These are phyloP conservation scores for Rhinolophus ferrumequinum DNA, from an alignment of 2,113 vertebrate genomes.

Conservation along the genomic window DNA sequence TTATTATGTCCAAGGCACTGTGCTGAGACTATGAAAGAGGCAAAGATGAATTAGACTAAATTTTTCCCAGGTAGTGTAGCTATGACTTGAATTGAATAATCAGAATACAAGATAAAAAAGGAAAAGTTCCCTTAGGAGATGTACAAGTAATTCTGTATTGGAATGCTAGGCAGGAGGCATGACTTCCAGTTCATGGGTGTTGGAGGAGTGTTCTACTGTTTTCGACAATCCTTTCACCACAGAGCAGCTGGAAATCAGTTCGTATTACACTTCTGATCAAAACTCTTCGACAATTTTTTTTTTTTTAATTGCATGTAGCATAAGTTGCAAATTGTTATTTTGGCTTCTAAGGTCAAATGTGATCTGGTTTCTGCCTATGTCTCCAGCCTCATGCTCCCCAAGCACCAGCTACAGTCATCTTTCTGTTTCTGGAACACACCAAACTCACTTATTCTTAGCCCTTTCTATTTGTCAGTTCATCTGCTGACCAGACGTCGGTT, in stretches of 20 bases:
- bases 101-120: slow-evolving; percentile 11
- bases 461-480: background rate
- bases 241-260: background rate
- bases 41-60: slow-evolving; percentile 35
- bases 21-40: slow-evolving; percentile 18
- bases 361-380: background rate
- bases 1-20: background rate
- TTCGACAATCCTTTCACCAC: background rate
- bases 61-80: background rate
- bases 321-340: background rate
- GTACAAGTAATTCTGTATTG: background rate
- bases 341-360: background rate
- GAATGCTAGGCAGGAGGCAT: background rate
- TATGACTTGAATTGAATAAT: slow-evolving; percentile 29
- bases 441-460: background rate
- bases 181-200: background rate
- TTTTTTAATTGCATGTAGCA: background rate
- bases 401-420: background rate
- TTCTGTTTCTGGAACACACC: background rate
- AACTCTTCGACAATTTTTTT: background rate
- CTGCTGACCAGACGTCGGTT: background rate
- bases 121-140: background rate
- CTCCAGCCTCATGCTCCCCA: background rate
- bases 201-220: background rate
- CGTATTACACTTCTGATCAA: background rate